Conservation (phyloP, 2,113 vertebrate species). For the Laterallus jamaicensis region DNA sequence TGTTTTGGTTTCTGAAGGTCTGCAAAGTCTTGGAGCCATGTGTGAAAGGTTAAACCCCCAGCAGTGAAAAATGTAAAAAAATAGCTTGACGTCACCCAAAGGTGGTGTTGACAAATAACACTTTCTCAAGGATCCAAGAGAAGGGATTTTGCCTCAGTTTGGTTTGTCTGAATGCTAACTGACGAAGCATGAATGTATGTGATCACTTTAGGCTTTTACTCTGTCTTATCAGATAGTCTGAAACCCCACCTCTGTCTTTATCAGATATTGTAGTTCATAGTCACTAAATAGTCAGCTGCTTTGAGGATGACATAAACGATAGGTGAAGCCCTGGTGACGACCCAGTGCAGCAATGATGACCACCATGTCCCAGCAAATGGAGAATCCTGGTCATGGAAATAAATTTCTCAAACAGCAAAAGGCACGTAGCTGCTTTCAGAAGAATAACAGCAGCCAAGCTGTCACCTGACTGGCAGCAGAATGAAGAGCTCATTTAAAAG, state of each 20-base stretch:
- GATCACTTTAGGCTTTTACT: neutral
- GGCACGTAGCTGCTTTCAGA: neutral
- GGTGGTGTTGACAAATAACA: neutral
- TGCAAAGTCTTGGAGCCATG: neutral
- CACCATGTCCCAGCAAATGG: neutral
- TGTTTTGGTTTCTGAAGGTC: neutral
- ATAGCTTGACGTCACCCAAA: neutral
- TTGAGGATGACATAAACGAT: accelerated
- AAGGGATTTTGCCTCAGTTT: neutral
- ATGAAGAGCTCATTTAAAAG: neutral
- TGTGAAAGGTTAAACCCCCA: neutral
- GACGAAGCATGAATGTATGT: neutral
- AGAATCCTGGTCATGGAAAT: neutral
- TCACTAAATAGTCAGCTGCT: neutral
- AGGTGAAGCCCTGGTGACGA: neutral
- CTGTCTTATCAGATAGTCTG: neutral
- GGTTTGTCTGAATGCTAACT: neutral
- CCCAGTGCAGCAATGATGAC: neutral
- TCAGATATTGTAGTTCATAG: neutral
- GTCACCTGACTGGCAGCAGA: neutral
- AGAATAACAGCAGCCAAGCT: neutral
- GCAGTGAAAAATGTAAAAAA: neutral
- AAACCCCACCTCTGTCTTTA: neutral
- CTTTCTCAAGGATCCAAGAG: neutral
- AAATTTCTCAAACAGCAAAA: neutral